These are phyloP conservation scores for Altica lythri DNA, from an alignment of 2,888 invertebrate species.

Conservation along the genomic window DNA sequence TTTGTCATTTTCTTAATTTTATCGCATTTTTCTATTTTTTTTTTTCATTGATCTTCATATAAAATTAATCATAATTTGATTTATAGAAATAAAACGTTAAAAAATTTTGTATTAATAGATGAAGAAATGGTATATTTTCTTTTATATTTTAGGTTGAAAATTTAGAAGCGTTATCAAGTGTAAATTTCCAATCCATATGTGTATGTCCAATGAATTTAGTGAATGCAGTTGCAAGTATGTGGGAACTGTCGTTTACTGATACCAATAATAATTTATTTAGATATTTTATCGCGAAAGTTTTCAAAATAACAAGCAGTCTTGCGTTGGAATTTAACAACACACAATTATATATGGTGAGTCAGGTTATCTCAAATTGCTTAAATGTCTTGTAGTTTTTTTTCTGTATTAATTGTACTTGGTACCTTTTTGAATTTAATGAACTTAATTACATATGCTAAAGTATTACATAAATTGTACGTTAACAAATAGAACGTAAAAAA, in stretches of 20 bases:
- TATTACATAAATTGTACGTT: not conserved
- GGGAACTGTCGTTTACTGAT: slow-evolving; percentile 27
- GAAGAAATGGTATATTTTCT: not conserved
- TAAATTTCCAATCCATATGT: slow-evolving; percentile 20
- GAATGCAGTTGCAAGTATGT: slow-evolving; percentile 23
- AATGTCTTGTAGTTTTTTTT: slow-evolving; percentile 26
- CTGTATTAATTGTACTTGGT: slow-evolving; percentile 2
- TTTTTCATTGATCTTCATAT: no score
- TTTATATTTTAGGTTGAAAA: slow-evolving; percentile 28
- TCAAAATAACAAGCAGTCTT: slow-evolving; percentile 38
- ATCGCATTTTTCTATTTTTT: no score
- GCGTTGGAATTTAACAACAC: slow-evolving; percentile 28
- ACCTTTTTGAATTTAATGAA: not conserved
- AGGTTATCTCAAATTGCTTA: slow-evolving; percentile 6
- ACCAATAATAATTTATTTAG: slow-evolving; percentile 38
- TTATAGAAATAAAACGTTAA: not conserved
- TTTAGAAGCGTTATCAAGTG: slow-evolving; percentile 27
- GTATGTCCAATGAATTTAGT: slow-evolving; percentile 21
- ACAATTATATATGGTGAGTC: slow-evolving; percentile 33
- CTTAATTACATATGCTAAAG: not conserved
- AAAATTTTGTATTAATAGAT: not conserved
- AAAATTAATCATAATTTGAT: no score
- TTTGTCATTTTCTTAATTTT: no score
- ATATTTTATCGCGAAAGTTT: slow-evolving; percentile 39
- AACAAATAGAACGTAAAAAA: no score